phyloP scores from a whole-genome alignment of 2,797 vertebrate species.

The Syndactyla subalaris region DNA sequence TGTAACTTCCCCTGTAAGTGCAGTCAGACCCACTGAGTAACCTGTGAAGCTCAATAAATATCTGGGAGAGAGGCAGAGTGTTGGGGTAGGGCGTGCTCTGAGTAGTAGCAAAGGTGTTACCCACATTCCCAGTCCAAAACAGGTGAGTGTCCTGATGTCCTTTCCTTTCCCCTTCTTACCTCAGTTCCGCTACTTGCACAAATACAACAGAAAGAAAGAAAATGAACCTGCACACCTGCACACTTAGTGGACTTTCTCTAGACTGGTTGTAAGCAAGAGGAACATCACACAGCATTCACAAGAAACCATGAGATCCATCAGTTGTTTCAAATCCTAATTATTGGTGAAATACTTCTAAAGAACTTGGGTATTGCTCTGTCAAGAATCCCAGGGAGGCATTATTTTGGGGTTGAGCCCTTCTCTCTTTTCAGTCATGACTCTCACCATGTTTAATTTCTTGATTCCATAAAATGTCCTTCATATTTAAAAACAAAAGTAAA shows the following conservation, averaged over 20 bases:
- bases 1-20: not conserved
- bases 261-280: not conserved
- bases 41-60: not conserved
- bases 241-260: not conserved
- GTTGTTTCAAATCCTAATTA: not conserved
- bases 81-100: not conserved
- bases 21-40: not conserved
- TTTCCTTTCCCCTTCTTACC: not conserved
- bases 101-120: not conserved
- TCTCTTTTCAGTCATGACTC: not conserved
- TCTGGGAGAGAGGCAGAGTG: not conserved
- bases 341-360: not conserved
- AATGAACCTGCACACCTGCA: not conserved
- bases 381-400: not conserved
- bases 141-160: rapidly evolving
- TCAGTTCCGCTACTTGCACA: not conserved
- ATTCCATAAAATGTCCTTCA: not conserved
- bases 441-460: not conserved
- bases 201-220: not conserved
- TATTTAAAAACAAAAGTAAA: not conserved
- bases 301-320: not conserved
- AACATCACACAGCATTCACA: not conserved
- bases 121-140: not conserved
- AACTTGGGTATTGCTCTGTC: not conserved
- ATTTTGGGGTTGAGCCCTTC: not conserved